Percentiles rank a stretch among this genome's conserved stretches.
These are phyloP conservation scores for Stylophora pistillata DNA, from an alignment of 64 coral and sea anemone species.

Conservation along the genomic window DNA sequence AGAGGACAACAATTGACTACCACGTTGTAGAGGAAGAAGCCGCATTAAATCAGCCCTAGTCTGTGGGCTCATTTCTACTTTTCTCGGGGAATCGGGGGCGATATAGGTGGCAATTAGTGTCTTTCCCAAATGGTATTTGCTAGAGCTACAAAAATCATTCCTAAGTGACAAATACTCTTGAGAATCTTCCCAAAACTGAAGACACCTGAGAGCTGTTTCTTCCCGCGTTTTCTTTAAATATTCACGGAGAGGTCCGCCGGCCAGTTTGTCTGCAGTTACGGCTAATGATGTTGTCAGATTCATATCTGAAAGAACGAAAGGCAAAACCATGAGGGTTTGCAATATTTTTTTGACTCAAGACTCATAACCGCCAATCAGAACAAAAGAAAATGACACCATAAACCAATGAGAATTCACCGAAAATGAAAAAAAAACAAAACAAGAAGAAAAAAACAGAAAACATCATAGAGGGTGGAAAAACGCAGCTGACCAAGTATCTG, in stretches of 20 bases:
- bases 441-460: too few relatives aligned
- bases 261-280: slow-evolving; percentile 68
- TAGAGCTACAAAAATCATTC: slow-evolving; percentile 36
- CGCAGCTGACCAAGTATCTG: too few relatives aligned
- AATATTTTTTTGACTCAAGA: not conserved
- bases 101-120: slow-evolving; percentile 72
- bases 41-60: slow-evolving; percentile 57
- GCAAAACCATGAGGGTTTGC: not conserved
- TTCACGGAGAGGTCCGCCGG: slow-evolving; percentile 70
- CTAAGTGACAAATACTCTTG: slow-evolving; percentile 78
- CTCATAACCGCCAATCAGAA: too few relatives aligned
- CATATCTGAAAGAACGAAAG: not conserved
- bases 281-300: not conserved
- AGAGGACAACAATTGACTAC: slow-evolving; percentile 43
- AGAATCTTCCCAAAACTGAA: slow-evolving; percentile 85
- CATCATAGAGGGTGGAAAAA: too few relatives aligned
- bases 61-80: slow-evolving; percentile 10
- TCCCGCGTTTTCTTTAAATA: slow-evolving; percentile 61
- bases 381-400: too few relatives aligned
- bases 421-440: too few relatives aligned
- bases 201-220: slow-evolving; percentile 42
- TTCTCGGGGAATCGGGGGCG: slow-evolving; percentile 57
- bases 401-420: too few relatives aligned
- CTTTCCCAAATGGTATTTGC: slow-evolving; percentile 72
- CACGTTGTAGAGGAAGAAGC: slow-evolving; percentile 79